Evolutionary conservation across 2,888 invertebrate genomes (phyloP), one percentile per base, ranked within the genome.

Genomic region (Epistrophe grossulariae): DNA sequence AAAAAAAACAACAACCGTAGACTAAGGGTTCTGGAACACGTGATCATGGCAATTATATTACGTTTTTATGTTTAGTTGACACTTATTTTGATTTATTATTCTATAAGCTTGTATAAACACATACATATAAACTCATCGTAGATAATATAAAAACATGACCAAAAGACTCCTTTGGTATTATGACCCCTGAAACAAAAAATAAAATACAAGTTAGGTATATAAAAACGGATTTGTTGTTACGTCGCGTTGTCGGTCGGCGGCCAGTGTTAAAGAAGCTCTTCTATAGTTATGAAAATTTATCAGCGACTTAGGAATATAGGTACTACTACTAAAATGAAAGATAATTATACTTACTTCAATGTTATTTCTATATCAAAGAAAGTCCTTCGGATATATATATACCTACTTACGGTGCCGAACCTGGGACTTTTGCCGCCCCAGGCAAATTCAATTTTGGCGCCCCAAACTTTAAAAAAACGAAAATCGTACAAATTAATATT

Each of bases 41-140:
- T 73, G 73, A 73, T 73, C 62, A 24, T 62, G 19, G 62, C 40
- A 62, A 62, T 40, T 40, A 43, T 73, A 38, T 62, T 60, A 50
- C 48, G 38, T 62, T 60, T 73, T 73, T 60, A 48, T 73, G 48
- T 19, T 50, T 24, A 52, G 48, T 52, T 60, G 38, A 62, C 60
- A 50, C 60, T 50, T 38, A 50, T 38, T 24, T 35, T 50, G 60
- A 62, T 50, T 62, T 62, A 62, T 62, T 62, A 55, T 31, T 62
- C 2, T 59, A 35, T 11, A 59, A 6, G 28, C 59, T n/a, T 52
- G 10, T 55, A 15, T 55, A 28, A 5, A 35, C 31, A 10, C 9
- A 57, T n/a, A 9, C 2, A 55, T 1, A 31, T 24, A n/a, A n/a
- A 24, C 24, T 24, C 24, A 3, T 24, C 24, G 24, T 24, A 24